Conservation (phyloP, 2,797 vertebrate species). For the Dicrostonyx torquatus region DNA sequence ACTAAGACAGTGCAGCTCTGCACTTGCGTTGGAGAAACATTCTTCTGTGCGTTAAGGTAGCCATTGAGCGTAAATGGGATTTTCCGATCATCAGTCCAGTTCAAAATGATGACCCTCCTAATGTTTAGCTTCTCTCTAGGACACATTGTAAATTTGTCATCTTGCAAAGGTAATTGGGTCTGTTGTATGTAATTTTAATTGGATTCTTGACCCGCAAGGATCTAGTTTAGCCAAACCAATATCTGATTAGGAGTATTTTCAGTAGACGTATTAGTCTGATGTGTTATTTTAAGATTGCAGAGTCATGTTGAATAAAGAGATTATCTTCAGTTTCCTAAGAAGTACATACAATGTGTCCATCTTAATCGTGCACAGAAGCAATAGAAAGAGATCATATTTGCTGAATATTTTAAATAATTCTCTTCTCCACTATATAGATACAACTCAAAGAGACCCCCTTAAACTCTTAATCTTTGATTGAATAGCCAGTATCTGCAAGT, state of each 20-base stretch:
- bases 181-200: conserved; percentile 62
- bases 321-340: conserved; percentile 58
- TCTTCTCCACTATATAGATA: background rate
- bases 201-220: conserved; percentile 69
- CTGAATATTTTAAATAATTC: conserved; percentile 33
- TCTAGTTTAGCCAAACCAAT: conserved; percentile 61
- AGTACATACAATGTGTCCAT: conserved; percentile 27
- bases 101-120: conserved; percentile 37
- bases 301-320: conserved; percentile 66
- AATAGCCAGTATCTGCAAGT: background rate
- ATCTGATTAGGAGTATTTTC: conserved; percentile 70
- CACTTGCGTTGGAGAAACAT: background rate
- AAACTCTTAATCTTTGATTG: background rate
- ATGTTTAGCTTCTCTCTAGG: conserved; percentile 53
- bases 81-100: conserved; percentile 25
- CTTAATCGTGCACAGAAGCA: conserved; percentile 54
- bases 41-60: background rate
- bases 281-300: conserved; percentile 67
- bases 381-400: conserved; percentile 37
- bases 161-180: conserved; percentile 58
- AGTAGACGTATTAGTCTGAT: conserved; percentile 57
- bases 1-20: background rate
- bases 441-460: background rate
- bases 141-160: conserved; percentile 40
- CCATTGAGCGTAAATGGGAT: no score